phyloP scores from a whole-genome alignment of 1,140 invertebrate genomes.

The Linepithema humile region DNA sequence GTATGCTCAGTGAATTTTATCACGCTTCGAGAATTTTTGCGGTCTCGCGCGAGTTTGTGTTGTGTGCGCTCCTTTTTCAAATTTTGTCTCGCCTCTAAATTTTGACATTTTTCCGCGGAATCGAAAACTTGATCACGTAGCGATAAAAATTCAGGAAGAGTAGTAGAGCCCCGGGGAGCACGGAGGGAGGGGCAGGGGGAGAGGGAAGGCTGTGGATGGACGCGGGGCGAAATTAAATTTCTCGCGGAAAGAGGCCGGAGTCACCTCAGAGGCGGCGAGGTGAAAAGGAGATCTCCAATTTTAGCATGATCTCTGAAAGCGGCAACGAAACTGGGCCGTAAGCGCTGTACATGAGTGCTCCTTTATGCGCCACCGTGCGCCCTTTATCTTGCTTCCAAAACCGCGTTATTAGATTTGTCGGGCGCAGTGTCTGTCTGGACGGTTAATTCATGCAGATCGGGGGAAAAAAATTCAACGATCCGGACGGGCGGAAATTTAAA shows the following conservation, averaged over 20 bases:
- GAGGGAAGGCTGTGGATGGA: background rate
- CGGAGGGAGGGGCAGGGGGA: background rate
- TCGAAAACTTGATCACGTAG: conserved; percentile 56
- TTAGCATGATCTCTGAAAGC: conserved; percentile 47
- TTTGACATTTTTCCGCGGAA: conserved; percentile 28
- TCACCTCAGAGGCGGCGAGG: background rate
- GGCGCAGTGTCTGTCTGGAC: background rate
- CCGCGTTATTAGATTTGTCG: conserved; percentile 27
- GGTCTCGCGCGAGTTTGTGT: background rate
- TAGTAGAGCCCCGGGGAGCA: background rate
- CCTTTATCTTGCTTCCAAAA: conserved; percentile 7
- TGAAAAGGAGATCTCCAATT: conserved; percentile 54
- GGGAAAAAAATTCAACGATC: background rate
- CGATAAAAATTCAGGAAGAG: conserved; percentile 47
- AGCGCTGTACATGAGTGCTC: background rate
- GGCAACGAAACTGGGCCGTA: conserved; percentile 4
- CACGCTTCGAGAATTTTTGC: background rate
- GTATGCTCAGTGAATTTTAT: conserved; percentile 10
- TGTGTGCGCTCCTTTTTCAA: background rate
- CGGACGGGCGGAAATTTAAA: background rate
- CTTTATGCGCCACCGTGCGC: conserved; percentile 2
- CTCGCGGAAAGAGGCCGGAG: conserved; percentile 40
- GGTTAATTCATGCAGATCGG: conserved; percentile 8
- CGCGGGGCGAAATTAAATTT: conserved; percentile 59
- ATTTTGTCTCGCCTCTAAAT: conserved; percentile 23